Base-by-base conservation (phyloP, 2,113 vertebrate species). In the Zapus hudsonius region DNA sequence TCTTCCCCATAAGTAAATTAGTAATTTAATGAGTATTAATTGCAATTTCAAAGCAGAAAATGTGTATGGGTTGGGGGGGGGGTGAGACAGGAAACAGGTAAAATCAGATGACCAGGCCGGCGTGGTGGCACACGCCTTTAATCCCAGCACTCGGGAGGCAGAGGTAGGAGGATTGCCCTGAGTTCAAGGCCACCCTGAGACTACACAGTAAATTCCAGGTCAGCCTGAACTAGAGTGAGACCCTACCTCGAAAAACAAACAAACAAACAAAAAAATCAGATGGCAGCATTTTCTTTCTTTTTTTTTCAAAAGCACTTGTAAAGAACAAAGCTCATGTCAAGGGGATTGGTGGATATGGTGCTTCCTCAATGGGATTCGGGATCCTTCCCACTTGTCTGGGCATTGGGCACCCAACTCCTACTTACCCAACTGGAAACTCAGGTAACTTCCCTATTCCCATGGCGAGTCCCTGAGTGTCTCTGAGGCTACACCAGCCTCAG, bases 1-100 rank as follows among this genome's bases (percentile, higher is more conserved):
- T 91, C 78, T 94, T 91, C 72, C 42, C 76, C 63, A 74, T 17
- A 57, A 84, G 47, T 59, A 63, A 75, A 80, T 55, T 55, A 67
- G 42, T 25, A 63, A 81, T 40, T 84, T 85, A 52, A 36, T 29
- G 40, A 40, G 67, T 67, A 36, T 72, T 63, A 31, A 76, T 47
- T 19, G 8, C 5, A 61, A 84, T 75, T 87, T 93, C 74, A 55
- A 79, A 85, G 38, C 72, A 81, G 72, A 36, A 52, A 10, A 2
- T 36, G 52, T 22, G 13, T 25, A 8, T 80, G 40, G 36, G 5
- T 80, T n/a, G 36, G 5, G 9, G 23, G 2, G 75, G 27, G 9
- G 38, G 57, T 29, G 2, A 69, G 19, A 87, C 3, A 16, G 55
- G 63, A 7, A 38, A 72, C 4, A 16, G 36, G 52, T 69, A 74